A percentile compares a stretch with the other conserved stretches of the same genome.
Conservation (phyloP, 2,113 vertebrate genomes). For the Solea senegalensis region DNA sequence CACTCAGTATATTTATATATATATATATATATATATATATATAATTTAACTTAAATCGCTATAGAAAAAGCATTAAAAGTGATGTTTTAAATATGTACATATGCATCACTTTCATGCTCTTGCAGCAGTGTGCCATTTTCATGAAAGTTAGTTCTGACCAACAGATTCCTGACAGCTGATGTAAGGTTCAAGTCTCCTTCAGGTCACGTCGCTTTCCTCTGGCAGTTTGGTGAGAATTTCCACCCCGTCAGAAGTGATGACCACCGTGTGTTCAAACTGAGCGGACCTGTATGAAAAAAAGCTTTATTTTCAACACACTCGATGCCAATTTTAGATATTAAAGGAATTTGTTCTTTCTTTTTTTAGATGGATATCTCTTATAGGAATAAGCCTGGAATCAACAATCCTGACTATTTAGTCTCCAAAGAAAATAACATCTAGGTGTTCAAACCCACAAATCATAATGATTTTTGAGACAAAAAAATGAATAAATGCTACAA, state of each 20-base stretch:
- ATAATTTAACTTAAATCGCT: not conserved
- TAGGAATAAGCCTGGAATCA: no score
- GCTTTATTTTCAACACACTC: not conserved
- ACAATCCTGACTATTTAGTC: no score
- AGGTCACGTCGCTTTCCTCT: constrained; percentile 77
- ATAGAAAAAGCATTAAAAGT: not conserved
- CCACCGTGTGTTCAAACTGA: constrained; percentile 95
- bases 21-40: no score
- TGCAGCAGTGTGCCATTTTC: not conserved
- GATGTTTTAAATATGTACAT: not conserved
- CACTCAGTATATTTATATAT: no score
- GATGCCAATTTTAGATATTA: no score
- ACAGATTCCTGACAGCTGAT: not conserved
- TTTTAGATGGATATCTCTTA: no score
- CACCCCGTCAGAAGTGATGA: constrained; percentile 88
- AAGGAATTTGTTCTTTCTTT: no score
- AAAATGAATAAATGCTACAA: no score
- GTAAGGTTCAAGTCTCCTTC: not conserved
- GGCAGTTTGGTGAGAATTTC: constrained; percentile 89
- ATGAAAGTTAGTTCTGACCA: not conserved
- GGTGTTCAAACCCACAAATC: no score
- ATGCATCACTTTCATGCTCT: constrained; percentile 1
- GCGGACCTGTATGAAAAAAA: constrained; percentile 85
- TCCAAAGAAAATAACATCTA: no score
- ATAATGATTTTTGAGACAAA: no score